A percentile compares a stretch with the other conserved stretches of the same genome.
Conservation (phyloP, 2,113 vertebrate genomes). For the Gallinago paraguaiae region DNA sequence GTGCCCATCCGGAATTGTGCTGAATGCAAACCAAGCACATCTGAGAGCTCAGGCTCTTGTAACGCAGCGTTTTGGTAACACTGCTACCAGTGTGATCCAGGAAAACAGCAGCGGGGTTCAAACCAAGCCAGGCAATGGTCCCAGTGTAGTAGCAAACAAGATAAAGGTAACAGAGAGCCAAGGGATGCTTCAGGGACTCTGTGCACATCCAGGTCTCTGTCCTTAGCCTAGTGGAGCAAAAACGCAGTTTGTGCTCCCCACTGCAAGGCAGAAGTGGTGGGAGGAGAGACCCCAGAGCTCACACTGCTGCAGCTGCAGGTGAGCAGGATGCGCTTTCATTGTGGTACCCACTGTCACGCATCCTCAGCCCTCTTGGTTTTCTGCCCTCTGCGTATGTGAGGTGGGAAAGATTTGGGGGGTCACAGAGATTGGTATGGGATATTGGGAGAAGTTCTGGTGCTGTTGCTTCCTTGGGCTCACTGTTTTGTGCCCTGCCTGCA, state of each 20-base stretch:
- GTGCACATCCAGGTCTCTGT: neutral
- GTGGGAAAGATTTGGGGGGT: fast-evolving
- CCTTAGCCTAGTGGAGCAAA: neutral
- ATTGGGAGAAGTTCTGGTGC: neutral
- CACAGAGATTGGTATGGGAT: neutral
- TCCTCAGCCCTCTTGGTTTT: neutral
- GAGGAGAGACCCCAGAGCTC: neutral
- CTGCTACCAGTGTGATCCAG: neutral
- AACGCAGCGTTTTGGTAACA: neutral
- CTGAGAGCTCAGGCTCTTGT: neutral
- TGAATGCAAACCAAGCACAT: neutral
- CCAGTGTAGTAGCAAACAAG: neutral
- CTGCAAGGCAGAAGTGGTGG: neutral
- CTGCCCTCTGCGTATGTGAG: neutral
- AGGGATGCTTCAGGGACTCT: neutral
- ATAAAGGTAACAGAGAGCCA: neutral
- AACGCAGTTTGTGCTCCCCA: neutral
- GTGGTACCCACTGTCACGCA: neutral
- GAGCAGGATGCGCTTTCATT: neutral
- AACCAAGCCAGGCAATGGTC: neutral
- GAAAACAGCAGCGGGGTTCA: neutral
- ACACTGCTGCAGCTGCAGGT: neutral
- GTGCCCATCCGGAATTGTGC: neutral
- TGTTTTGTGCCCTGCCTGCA: neutral
- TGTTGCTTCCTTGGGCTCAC: neutral